These are phyloP conservation scores for Perdita meconis DNA, from an alignment of 2,888 invertebrate genomes.

Conservation along the genomic window DNA sequence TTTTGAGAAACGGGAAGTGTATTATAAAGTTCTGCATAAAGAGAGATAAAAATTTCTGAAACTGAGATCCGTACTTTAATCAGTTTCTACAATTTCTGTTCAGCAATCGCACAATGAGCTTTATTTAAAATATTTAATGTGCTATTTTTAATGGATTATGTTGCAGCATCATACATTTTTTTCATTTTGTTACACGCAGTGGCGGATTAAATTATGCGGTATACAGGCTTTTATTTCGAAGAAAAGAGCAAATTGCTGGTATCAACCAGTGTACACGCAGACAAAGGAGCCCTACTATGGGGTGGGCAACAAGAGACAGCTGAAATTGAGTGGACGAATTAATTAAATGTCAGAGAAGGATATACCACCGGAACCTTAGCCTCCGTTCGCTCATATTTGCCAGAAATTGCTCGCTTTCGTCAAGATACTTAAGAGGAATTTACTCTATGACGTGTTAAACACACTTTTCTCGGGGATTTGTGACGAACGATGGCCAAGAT, in stretches of 20 bases:
- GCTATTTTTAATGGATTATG: too few species aligned
- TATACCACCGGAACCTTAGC: slow-evolving; percentile 47
- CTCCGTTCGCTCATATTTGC: slow-evolving; percentile 24
- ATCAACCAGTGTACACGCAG: slow-evolving; percentile 18
- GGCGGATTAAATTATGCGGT: neutral
- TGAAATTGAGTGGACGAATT: slow-evolving; percentile 52
- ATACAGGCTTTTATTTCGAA: neutral
- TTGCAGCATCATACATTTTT: too few species aligned
- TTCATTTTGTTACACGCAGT: too few species aligned
- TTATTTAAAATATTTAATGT: too few species aligned
- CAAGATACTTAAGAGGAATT: slow-evolving; percentile 9
- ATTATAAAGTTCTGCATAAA: too few species aligned
- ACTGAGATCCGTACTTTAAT: too few species aligned
- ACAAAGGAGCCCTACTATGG: slow-evolving; percentile 33
- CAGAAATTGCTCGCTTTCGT: slow-evolving; percentile 13
- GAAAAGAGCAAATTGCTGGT: slow-evolving; percentile 4
- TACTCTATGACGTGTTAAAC: neutral
- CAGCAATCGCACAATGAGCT: too few species aligned
- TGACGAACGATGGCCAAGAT: neutral
- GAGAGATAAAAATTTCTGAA: too few species aligned
- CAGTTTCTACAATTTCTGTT: too few species aligned
- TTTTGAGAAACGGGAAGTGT: too few species aligned
- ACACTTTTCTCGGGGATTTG: neutral
- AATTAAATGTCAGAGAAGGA: slow-evolving; percentile 56
- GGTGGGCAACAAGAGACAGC: slow-evolving; percentile 23